phyloP scores from a whole-genome alignment of 1,140 invertebrate genomes.

The Heliconius melpomene region DNA sequence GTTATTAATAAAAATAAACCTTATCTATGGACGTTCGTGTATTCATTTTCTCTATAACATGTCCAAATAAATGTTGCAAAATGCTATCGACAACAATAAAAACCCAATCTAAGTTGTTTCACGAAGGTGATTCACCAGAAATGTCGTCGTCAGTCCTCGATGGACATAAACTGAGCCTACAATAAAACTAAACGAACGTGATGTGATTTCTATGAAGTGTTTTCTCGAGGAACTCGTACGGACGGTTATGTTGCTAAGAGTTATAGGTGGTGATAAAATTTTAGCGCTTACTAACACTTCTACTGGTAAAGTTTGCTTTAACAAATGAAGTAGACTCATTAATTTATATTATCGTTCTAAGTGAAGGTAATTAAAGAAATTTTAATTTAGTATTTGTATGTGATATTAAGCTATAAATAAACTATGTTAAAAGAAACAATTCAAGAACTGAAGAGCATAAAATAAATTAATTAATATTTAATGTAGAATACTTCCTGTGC shows the following conservation, averaged over 20 bases:
- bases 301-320: background rate
- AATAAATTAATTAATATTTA: too few species aligned
- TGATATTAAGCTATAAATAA: too few species aligned
- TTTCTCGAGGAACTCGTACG: conserved; percentile 20
- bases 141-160: conserved; percentile 25
- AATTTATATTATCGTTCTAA: too few species aligned
- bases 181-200: conserved; percentile 36
- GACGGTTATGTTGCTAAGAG: conserved; percentile 14
- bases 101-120: conserved; percentile 29
- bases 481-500: too few species aligned
- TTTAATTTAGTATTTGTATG: too few species aligned
- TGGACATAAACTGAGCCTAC: conserved; percentile 35
- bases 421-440: too few species aligned
- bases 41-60: background rate
- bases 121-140: conserved; percentile 27
- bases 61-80: background rate
- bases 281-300: conserved; percentile 7
- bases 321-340: background rate
- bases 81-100: background rate
- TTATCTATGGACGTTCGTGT: too few species aligned
- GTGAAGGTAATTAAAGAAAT: too few species aligned
- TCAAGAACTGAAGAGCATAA: too few species aligned
- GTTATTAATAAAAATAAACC: too few species aligned
- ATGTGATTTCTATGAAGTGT: conserved; percentile 35
- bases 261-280: conserved; percentile 20